Conservation (phyloP, 1,140 invertebrate species). For the Drosophila tani region DNA sequence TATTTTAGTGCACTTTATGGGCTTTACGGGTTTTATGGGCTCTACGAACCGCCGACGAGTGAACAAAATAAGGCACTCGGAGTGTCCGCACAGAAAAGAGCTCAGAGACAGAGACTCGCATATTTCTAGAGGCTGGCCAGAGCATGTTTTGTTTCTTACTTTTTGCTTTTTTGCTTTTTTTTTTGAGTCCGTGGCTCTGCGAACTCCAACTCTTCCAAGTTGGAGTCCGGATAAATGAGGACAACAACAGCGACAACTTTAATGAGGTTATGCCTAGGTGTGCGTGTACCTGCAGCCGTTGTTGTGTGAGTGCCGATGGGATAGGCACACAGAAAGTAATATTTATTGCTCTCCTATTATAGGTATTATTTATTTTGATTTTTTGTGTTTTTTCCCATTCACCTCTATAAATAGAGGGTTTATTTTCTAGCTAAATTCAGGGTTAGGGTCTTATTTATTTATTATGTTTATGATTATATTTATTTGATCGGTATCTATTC, state of each 20-base stretch:
- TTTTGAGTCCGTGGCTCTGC: slow-evolving; percentile 32
- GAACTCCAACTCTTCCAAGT: slow-evolving; percentile 45
- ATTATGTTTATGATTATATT: too few species aligned
- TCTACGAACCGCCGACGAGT: not conserved
- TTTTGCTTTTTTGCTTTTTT: slow-evolving; percentile 28
- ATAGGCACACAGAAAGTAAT: slow-evolving; percentile 46
- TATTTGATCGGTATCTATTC: not conserved
- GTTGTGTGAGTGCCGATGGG: slow-evolving; percentile 38
- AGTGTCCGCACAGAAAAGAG: slow-evolving; percentile 19
- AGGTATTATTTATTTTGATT: slow-evolving; percentile 13
- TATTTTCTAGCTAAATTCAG: not conserved
- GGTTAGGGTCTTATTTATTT: not conserved
- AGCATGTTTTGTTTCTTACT: slow-evolving; percentile 38
- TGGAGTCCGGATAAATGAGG: slow-evolving; percentile 74
- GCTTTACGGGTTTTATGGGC: slow-evolving; percentile 23
- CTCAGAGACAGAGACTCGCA: slow-evolving; percentile 35
- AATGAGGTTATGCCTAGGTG: slow-evolving; percentile 77
- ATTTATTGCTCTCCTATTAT: too few species aligned
- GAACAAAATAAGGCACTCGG: slow-evolving; percentile 5
- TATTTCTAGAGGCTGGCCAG: slow-evolving; percentile 63
- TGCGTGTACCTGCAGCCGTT: slow-evolving; percentile 6
- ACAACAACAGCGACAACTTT: slow-evolving; percentile 80
- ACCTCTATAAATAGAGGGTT: slow-evolving; percentile 1
- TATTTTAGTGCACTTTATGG: slow-evolving; percentile 30
- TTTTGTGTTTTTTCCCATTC: not conserved